Base-by-base conservation (phyloP, 2,888 invertebrate genomes). In the Pomacea canaliculata region DNA sequence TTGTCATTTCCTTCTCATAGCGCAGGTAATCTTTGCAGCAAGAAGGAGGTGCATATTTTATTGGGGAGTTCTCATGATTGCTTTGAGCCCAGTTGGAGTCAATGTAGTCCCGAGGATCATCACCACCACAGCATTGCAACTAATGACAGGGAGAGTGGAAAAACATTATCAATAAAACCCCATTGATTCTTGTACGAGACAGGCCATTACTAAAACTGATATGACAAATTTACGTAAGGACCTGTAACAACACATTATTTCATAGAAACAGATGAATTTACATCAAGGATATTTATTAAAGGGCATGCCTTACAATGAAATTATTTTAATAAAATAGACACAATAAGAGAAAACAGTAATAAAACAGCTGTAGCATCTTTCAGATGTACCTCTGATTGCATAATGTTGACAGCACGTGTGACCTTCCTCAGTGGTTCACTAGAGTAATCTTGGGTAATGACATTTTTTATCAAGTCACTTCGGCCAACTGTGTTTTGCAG, bases 41-140 rank as follows among this genome's bases (percentile, higher is more conserved):
- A 16, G 84, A 83, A n/a, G 82, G 70, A 5, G 88, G 88, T 0
- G 84, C 83, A 62, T 75, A 81, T 46, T 83, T 77, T 7, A 72
- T 68, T 2, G 77, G 69, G 0, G 49, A 60, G 1, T 72, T 56
- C 13, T 70, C 59, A 8, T 60, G 16, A 12, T 51, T 49, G 16
- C 4, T 56, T 0, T 46, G 13, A 73, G 70, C 23, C 88, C 88
- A 88, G n/a, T 78, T 77, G 3, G 87, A 86, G 12, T 76, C 60
- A 4, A 18, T 27, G 76, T 88, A 88, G 79, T 88, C 87, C 60
- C 78, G 76, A 51, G 83, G 86, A 19, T 75, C 70, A 9, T 73
- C 75, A 0, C 86, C 88, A 16, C 88, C 88, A 79, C 88, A 88
- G 71, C 88, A 88, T 46, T 81, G 76, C 72, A 88, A 72, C 88